Conservation (phyloP, 1,140 invertebrate species). For the Drosophila hydei region DNA sequence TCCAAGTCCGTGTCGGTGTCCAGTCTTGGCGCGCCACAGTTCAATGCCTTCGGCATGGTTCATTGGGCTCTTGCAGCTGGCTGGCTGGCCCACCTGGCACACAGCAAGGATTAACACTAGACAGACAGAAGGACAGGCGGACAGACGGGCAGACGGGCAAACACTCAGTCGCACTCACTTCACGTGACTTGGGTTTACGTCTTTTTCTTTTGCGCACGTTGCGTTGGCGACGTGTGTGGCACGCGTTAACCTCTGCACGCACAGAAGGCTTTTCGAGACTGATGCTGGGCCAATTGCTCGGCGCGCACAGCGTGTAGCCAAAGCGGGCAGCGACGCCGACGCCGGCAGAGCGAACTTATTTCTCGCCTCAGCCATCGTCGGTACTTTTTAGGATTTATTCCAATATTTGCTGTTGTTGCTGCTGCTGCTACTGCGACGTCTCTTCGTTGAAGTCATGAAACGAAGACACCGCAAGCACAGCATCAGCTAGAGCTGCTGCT, state of each 20-base stretch:
- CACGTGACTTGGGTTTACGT: conserved; percentile 58
- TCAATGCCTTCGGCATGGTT: conserved; percentile 70
- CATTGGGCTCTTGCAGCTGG: conserved; percentile 59
- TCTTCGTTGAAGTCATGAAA: conserved; percentile 38
- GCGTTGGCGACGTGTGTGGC: conserved; percentile 70
- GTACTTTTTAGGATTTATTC: conserved; percentile 5
- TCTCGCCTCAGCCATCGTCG: conserved; percentile 30
- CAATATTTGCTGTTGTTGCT: conserved; percentile 25
- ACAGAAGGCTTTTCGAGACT: conserved; percentile 78
- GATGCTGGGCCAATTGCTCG: conserved; percentile 52
- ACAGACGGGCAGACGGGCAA: not conserved
- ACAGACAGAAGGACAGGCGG: not conserved
- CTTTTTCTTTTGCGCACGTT: conserved; percentile 59
- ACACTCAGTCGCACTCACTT: conserved; percentile 48
- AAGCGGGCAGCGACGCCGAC: conserved; percentile 18
- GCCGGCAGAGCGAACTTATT: conserved; percentile 39
- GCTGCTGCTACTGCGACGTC: not conserved
- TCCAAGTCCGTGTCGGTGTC: conserved; percentile 22
- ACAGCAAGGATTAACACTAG: conserved; percentile 25
- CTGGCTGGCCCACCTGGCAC: conserved; percentile 24
- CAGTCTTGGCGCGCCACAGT: conserved; percentile 59
- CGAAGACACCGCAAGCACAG: conserved; percentile 37
- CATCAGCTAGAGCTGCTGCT: conserved; percentile 6
- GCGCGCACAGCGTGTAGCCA: conserved; percentile 42
- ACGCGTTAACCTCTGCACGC: conserved; percentile 78